Conservation (phyloP, 2,888 invertebrate species). For the Lumbricus terrestris region DNA sequence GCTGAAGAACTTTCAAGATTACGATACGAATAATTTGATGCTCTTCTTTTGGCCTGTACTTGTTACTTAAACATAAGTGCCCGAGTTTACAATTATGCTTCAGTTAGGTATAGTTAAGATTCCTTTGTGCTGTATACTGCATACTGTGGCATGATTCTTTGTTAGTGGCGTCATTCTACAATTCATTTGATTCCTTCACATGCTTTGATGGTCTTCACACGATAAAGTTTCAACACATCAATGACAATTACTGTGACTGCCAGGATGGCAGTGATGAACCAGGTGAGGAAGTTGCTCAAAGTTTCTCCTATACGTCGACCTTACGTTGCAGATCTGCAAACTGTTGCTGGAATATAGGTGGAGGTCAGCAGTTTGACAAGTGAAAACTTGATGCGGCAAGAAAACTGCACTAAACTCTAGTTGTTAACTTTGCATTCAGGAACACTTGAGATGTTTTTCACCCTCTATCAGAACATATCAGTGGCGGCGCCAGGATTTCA, state of each 20-base stretch:
- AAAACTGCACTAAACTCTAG: neutral
- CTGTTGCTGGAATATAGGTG: neutral
- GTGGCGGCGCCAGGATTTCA: too few species aligned
- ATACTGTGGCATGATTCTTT: neutral
- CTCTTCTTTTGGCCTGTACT: neutral
- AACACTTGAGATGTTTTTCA: too few species aligned
- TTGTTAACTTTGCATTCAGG: neutral
- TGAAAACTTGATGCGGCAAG: neutral
- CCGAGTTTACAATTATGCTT: neutral
- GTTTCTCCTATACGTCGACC: neutral
- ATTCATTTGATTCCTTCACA: slow-evolving; percentile 75
- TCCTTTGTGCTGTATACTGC: too few species aligned
- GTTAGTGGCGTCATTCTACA: slow-evolving; percentile 73
- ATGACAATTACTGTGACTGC: slow-evolving; percentile 69
- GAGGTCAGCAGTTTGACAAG: too few species aligned
- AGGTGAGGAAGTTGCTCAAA: slow-evolving; percentile 61
- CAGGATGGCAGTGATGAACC: slow-evolving; percentile 65
- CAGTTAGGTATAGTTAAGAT: neutral
- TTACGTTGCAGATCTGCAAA: neutral
- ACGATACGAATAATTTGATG: neutral
- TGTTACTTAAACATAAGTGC: neutral
- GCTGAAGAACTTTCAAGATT: neutral
- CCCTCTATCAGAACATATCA: too few species aligned
- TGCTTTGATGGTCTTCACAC: slow-evolving; percentile 85
- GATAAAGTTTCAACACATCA: slow-evolving; percentile 70